These are phyloP conservation scores for Leucoptera coffeella DNA, from an alignment of 2,888 invertebrate species.

Conservation along the genomic window DNA sequence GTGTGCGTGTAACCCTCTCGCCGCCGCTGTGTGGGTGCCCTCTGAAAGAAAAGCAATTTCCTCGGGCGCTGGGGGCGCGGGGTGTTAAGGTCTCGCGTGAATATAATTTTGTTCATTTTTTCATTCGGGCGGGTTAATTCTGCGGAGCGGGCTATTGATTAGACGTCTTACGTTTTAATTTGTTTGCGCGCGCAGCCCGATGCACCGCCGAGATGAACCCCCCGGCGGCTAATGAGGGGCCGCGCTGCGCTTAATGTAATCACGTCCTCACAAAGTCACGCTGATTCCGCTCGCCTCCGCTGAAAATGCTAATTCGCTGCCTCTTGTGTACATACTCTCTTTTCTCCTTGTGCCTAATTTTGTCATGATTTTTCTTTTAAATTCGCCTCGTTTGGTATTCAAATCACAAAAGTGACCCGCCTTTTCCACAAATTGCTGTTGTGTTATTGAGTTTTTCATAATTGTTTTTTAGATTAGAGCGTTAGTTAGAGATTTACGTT, in stretches of 20 bases:
- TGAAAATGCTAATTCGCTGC: slow-evolving; percentile 10
- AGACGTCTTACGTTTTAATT: slow-evolving; percentile 55
- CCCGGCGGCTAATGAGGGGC: slow-evolving; percentile 31
- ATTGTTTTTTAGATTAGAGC: too few relatives aligned
- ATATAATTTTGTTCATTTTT: slow-evolving; percentile 56
- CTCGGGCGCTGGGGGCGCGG: slow-evolving; percentile 17
- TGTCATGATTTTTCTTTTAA: too few relatives aligned
- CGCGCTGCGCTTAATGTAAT: slow-evolving; percentile 32
- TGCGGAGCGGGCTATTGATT: slow-evolving; percentile 51
- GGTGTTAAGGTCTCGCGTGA: slow-evolving; percentile 46
- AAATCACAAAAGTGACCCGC: too few relatives aligned
- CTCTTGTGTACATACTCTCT: slow-evolving; percentile 6
- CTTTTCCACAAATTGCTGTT: too few relatives aligned
- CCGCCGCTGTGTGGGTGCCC: slow-evolving; percentile 36
- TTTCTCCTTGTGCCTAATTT: background rate
- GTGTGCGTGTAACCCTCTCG: slow-evolving; percentile 41
- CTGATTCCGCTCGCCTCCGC: slow-evolving; percentile 6
- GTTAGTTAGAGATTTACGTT: too few relatives aligned
- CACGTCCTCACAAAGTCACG: slow-evolving; percentile 36
- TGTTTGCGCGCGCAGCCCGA: slow-evolving; percentile 52
- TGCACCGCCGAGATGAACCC: slow-evolving; percentile 41
- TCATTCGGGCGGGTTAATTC: slow-evolving; percentile 53
- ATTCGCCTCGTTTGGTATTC: too few relatives aligned
- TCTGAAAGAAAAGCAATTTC: slow-evolving; percentile 55
- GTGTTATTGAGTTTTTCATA: too few relatives aligned